Base-by-base conservation (phyloP, 1,140 invertebrate genomes). In the Chrysopa pallens region DNA sequence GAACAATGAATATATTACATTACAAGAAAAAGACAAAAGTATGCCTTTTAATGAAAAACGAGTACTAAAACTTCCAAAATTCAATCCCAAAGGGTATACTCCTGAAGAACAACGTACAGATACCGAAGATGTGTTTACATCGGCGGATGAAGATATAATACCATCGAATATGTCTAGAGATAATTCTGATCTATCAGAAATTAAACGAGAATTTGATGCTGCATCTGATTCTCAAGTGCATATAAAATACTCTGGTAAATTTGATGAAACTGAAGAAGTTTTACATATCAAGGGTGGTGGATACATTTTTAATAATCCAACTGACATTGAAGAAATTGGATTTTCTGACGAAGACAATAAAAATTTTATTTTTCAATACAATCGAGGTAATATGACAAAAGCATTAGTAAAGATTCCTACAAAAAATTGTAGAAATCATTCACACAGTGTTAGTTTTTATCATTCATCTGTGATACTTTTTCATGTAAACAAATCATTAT, bases 281-380 rank as follows among this genome's bases (percentile, higher is more conserved):
- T 48, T 62, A 47, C 65, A 70, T 49, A 51, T 69, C 6, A 71
- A 69, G 52, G 61, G 61, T 40, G 48, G 49, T 40, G 52, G 56
- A 41, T 53, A 55, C 14, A 51, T 48, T 48, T 45, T 46, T 41
- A 61, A 67, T 43, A 51, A 49, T 9, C 44, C 54, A 35, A 71
- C 69, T 15, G 70, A 73, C 49, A 49, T 67, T 38, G 70, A 72
- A 49, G 68, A 69, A 49, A 49, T 70, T 27, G 62, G 62, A 38
- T 14, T 47, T 27, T 51, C 47, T 11, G 51, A 57, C 39, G 51
- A 33, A 33, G 31, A 33, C 31, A 33, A 33, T 11, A 9, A 33
- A 33, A 9, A 33, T 33, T 2, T 33, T 12, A 33, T 33, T 12
- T 33, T 23, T 23, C 17, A 23, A 23, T 23, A 23, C 17, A 23